phyloP scores from a whole-genome alignment of 2,888 invertebrate genomes.

The Eupithecia inturbata region DNA sequence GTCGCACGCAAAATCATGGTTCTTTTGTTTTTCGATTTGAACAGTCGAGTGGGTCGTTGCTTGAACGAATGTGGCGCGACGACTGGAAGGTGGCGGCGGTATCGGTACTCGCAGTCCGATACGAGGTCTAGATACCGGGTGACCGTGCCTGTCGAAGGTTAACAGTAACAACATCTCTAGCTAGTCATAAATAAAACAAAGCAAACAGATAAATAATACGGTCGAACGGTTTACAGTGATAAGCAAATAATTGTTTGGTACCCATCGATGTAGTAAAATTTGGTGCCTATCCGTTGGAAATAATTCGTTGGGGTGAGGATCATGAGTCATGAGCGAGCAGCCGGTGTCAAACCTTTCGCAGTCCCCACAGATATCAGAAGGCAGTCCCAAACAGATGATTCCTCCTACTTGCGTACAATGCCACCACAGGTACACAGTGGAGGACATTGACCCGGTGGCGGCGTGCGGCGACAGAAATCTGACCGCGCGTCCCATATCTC shows the following conservation, averaged over 20 bases:
- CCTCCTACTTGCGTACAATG: too few relatives aligned
- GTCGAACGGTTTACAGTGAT: conserved; percentile 57
- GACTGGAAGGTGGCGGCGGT: conserved; percentile 57
- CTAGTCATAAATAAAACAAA: conserved; percentile 52
- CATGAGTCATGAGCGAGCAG: conserved; percentile 43
- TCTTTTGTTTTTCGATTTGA: conserved; percentile 51
- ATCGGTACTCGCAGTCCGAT: conserved; percentile 61
- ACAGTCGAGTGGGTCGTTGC: conserved; percentile 52
- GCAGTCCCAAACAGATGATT: too few relatives aligned
- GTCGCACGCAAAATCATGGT: conserved; percentile 65
- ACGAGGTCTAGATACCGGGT: conserved; percentile 55
- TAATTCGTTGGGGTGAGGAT: conserved; percentile 65
- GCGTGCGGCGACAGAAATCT: too few relatives aligned
- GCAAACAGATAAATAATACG: conserved; percentile 58
- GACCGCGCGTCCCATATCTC: too few relatives aligned
- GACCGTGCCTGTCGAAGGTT: conserved; percentile 73
- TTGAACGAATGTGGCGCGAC: conserved; percentile 61
- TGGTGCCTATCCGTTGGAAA: conserved; percentile 55
- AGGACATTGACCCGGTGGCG: too few relatives aligned
- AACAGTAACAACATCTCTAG: conserved; percentile 50
- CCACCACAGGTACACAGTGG: too few relatives aligned
- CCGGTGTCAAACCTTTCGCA: too few relatives aligned
- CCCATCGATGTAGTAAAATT: too few relatives aligned
- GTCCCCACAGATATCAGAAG: too few relatives aligned
- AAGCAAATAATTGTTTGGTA: conserved; percentile 65